phyloP scores from a whole-genome alignment of 2,797 vertebrate genomes.

The Oreonectes daqikongensis region DNA sequence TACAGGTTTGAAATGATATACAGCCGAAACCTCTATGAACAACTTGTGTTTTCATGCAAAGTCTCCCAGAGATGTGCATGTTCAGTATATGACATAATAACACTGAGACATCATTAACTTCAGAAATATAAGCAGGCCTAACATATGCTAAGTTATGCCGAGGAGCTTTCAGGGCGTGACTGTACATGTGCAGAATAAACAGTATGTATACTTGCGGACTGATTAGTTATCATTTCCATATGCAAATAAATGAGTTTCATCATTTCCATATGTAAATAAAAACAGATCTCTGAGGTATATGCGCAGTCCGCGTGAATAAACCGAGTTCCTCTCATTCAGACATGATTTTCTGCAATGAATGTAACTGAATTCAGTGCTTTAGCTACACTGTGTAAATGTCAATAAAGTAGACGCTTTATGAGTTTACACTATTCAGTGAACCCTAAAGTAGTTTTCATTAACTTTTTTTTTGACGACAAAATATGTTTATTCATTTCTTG shows the following conservation, averaged over 20 bases:
- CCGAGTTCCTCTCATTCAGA: not conserved
- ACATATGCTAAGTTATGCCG: constrained; percentile 21
- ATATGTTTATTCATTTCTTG: not conserved
- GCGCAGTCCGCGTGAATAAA: not conserved
- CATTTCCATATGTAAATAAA: constrained; percentile 14
- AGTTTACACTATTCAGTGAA: constrained; percentile 16
- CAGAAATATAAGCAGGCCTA: not conserved
- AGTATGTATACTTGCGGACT: constrained; percentile 9
- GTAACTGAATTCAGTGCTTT: constrained; percentile 11
- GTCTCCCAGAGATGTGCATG: not conserved
- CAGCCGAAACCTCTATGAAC: not conserved
- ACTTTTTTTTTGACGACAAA: not conserved
- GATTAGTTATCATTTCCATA: constrained; percentile 9
- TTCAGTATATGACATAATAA: constrained; percentile 3
- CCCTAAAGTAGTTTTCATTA: not conserved
- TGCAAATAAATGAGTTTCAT: constrained; percentile 27
- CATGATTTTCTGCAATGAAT: constrained; percentile 7
- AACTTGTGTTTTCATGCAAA: not conserved
- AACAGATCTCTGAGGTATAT: constrained; percentile 25
- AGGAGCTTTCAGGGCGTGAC: not conserved
- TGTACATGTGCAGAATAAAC: constrained; percentile 1
- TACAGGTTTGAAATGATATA: no score
- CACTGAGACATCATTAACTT: constrained; percentile 22
- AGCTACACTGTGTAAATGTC: constrained; percentile 6
- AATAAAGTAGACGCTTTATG: constrained; percentile 7